Evolutionary conservation across 2,888 invertebrate species (phyloP).

Genomic region (Chalcis sispes): DNA sequence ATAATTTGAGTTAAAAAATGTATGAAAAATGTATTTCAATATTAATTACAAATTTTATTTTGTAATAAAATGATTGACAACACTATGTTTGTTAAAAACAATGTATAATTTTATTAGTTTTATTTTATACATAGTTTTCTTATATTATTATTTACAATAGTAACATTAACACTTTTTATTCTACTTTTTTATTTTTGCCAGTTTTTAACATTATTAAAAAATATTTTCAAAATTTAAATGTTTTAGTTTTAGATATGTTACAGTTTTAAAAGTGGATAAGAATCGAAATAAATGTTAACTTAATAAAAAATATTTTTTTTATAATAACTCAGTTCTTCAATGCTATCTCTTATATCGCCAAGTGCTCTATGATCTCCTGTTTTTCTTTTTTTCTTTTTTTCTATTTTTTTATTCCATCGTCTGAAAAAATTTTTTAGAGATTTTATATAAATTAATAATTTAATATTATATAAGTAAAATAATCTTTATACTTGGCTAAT

Average conservation of each 20-base stretch:
- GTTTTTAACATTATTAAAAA: too few species aligned
- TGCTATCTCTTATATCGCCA: constrained; percentile 92
- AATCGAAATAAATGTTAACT: constrained; percentile 18
- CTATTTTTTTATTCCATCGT: constrained; percentile 85
- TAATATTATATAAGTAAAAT: neutral
- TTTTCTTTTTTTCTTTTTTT: constrained; percentile 80
- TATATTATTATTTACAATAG: too few species aligned
- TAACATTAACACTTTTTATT: too few species aligned
- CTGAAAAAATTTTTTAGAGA: constrained; percentile 68
- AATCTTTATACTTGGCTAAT: constrained; percentile 76
- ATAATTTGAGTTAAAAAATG: too few species aligned
- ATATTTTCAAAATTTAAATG: neutral
- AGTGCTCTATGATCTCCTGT: constrained; percentile 83
- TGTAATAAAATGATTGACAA: too few species aligned
- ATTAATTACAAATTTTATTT: too few species aligned
- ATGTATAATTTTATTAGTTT: too few species aligned
- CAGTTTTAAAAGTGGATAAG: constrained; percentile 2
- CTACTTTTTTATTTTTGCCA: too few species aligned
- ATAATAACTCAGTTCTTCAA: constrained; percentile 90
- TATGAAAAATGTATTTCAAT: too few species aligned
- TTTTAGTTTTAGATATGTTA: neutral
- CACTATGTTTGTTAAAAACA: too few species aligned
- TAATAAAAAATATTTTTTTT: constrained; percentile 70
- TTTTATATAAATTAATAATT: constrained; percentile 9
- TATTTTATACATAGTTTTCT: too few species aligned